These are phyloP conservation scores for Pedetes capensis DNA, from an alignment of 2,113 vertebrate genomes.

Conservation along the genomic window DNA sequence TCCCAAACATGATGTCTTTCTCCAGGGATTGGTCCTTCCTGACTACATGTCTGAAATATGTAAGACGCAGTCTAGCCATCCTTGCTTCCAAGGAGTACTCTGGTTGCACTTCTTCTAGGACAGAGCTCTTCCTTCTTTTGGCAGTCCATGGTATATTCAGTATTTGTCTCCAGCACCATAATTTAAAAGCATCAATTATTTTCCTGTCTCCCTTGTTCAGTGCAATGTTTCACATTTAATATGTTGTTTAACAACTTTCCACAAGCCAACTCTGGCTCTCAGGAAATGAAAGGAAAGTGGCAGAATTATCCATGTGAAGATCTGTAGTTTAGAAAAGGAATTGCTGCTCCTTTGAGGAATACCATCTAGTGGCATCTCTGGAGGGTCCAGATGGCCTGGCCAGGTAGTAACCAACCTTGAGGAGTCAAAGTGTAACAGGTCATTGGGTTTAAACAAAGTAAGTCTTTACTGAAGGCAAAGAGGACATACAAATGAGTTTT, in stretches of 20 bases:
- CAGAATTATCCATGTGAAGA: background rate
- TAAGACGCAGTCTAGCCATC: too few species aligned
- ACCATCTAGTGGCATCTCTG: background rate
- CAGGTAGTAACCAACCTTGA: background rate
- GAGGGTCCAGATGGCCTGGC: background rate
- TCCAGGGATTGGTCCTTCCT: too few species aligned
- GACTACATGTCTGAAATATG: too few species aligned
- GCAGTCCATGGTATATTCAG: too few species aligned
- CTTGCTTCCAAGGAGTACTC: too few species aligned
- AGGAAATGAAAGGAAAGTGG: background rate
- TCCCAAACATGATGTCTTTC: too few species aligned
- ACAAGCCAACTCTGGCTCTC: background rate
- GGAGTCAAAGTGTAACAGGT: background rate
- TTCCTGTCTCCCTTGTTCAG: too few species aligned
- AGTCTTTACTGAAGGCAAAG: background rate
- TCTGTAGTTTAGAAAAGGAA: background rate
- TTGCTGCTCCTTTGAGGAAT: background rate
- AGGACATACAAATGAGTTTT: background rate
- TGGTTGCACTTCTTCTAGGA: too few species aligned
- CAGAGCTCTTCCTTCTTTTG: too few species aligned
- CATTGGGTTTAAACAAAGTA: background rate
- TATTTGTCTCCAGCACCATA: too few species aligned
- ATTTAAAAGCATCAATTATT: too few species aligned
- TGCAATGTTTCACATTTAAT: background rate
- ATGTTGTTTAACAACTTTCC: background rate